Evolutionary conservation across 2,888 invertebrate genomes (phyloP), one percentile per base, ranked within the genome.

Genomic region (Ischnura elegans): DNA sequence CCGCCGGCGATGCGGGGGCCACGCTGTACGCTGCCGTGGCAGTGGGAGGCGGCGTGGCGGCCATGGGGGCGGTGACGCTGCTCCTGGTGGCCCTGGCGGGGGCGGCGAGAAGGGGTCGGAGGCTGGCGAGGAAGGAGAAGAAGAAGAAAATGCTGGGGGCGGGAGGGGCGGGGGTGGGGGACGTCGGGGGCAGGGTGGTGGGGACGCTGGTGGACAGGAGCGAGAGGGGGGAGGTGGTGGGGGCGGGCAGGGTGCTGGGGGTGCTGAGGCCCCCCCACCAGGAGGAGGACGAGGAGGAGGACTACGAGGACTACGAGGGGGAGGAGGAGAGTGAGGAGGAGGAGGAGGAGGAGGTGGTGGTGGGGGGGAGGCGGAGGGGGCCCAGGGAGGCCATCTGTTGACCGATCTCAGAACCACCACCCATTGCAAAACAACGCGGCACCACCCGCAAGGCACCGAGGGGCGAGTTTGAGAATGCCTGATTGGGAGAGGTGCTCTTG

Each of bases 1-100:
- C 8, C 97, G 97, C n/a, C 97, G 97, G 19, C 96, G 97, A 0
- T 96, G 97, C n/a, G 96, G 97, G 43, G 96, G 97, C 93, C 96
- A 97, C 94, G 96, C 97, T 66, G 96, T 97, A 87, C 96, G 97
- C 93, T 96, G 97, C 93, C 96, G 97, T 8, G 96, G 97, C 47
- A 97, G 97, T 36, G 97, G 97, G 87, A 97, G 97, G 95, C 95
- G 96, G 47, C 94, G 94, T 66, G 94, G 93, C 93, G 94, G 94
- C 87, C 94, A 94, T 87, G 94, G 94, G 84, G 93, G 87, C 93
- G 51, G 86, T 85, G 85, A 90, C 85, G 87, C 90, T 94, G 87
- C 93, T 90, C 87, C 66, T 87, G 93, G 93, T 93, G 93, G 93
- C 93, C 93, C 94, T 90, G 43, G 90, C 90, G 51, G 66, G 90